Base-by-base conservation (phyloP, 2,888 invertebrate species). In the Buathra laborator region DNA sequence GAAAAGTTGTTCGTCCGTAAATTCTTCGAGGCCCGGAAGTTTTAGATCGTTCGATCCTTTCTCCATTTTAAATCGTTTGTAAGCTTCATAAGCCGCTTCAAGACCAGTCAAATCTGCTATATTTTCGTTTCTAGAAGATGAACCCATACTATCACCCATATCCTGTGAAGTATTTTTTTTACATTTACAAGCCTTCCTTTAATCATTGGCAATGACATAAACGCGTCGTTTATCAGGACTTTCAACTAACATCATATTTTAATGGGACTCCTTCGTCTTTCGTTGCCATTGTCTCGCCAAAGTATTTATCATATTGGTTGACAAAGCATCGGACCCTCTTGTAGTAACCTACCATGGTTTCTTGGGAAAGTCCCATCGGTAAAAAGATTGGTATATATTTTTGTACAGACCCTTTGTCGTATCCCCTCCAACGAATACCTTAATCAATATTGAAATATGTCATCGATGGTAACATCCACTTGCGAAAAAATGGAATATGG, bases 81-180 rank as follows among this genome's bases (percentile, higher is more conserved):
- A 97, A 0, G 97, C 97, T 90, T 94, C 92, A 88, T 96, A 96
- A 0, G 97, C 97, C 56, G 97, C 96, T 87, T 97, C 96, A 70
- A 98, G 94, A 0, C 97, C 98, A 81, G 97, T 97, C 93, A 97
- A 97, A 94, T 98, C 98, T 0, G 97, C 97, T 80, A 98, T 97
- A 94, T 98, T 97, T 95, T 97, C 97, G 19, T 16, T 19, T 56
- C 19, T 16, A 4, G 53, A 19, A 56, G 16, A 19, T 19, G 53
- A 56, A 10, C 53, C 53, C 10, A 16, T 19, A 3, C 10, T 56
- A 10, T 19, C 53, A 10, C 19, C 53, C 53, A 19, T 10, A 24
- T 56, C 53, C 53, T 56, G 16, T 3, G 53, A 9, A 24, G 9
- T 16, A 2, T 19, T 56, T 24, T 3, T 10, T 24, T 3, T 10